Percentiles rank a stretch among this genome's conserved stretches.
Conservation (phyloP, 2,113 vertebrate species). For the Orthonyx spaldingii region DNA sequence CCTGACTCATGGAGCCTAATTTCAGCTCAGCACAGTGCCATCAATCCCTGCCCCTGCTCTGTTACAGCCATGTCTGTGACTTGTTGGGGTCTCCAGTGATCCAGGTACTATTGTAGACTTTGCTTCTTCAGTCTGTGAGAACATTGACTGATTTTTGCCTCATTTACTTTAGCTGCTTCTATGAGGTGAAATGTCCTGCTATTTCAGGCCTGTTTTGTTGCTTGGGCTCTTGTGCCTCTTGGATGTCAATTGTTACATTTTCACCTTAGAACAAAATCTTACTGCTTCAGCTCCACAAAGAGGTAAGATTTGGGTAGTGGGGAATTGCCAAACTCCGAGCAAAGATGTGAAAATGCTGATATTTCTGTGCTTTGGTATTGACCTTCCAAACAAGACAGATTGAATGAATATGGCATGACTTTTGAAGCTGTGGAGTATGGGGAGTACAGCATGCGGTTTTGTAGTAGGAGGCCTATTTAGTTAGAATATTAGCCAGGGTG, state of each 20-base stretch:
- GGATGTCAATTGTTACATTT: accelerated
- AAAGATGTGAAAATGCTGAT: background rate
- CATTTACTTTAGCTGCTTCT: background rate
- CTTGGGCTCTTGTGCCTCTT: background rate
- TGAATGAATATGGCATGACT: background rate
- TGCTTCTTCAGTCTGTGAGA: background rate
- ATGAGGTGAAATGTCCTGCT: background rate
- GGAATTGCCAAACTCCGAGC: background rate
- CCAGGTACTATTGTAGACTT: background rate
- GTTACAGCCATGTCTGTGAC: accelerated
- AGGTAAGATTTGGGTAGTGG: background rate
- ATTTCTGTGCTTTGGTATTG: background rate
- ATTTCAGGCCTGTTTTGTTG: background rate
- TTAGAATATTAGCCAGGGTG: background rate
- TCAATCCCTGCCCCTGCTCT: background rate
- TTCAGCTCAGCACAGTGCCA: background rate
- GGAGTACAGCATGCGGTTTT: background rate
- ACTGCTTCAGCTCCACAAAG: background rate
- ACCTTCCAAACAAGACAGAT: background rate
- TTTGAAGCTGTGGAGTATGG: background rate
- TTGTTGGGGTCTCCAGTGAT: background rate
- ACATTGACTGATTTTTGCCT: background rate
- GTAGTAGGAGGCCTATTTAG: background rate
- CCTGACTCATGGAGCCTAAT: background rate
- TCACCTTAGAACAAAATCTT: background rate